These are phyloP conservation scores for Sarcophilus harrisii DNA, from an alignment of 2,797 vertebrate species.

Conservation along the genomic window DNA sequence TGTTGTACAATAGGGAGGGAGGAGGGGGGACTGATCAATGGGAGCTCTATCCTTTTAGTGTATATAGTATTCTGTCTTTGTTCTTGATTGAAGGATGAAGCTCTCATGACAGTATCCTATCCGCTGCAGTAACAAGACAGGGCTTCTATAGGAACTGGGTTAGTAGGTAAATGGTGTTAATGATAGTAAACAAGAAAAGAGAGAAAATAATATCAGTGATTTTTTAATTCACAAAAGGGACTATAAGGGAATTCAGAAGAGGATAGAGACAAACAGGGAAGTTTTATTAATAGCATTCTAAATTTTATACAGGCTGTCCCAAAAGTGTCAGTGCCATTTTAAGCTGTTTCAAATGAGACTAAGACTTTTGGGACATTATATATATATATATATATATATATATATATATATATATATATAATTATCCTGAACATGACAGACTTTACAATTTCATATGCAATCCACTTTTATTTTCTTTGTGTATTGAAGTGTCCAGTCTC, in stretches of 20 bases:
- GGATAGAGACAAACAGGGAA: not conserved
- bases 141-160: not conserved
- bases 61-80: not conserved
- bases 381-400: too few species aligned
- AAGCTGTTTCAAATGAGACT: not conserved
- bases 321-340: not conserved
- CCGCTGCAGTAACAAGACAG: not conserved
- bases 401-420: too few species aligned
- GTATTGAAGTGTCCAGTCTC: not conserved
- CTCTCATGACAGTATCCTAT: not conserved
- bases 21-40: not conserved
- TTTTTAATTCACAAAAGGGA: not conserved
- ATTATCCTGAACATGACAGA: not conserved
- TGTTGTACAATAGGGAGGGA: not conserved
- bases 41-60: not conserved
- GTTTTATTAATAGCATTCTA: not conserved
- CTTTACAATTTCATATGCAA: not conserved
- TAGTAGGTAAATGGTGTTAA: not conserved
- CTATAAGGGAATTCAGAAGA: not conserved
- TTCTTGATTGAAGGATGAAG: not conserved
- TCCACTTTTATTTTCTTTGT: not conserved
- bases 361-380: not conserved
- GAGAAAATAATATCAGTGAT: not conserved
- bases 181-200: not conserved
- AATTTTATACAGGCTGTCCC: not conserved